A percentile compares a stretch with the other conserved stretches of the same genome.
phyloP scores from a whole-genome alignment of 2,113 vertebrate genomes.

The Muntiacus reevesi region DNA sequence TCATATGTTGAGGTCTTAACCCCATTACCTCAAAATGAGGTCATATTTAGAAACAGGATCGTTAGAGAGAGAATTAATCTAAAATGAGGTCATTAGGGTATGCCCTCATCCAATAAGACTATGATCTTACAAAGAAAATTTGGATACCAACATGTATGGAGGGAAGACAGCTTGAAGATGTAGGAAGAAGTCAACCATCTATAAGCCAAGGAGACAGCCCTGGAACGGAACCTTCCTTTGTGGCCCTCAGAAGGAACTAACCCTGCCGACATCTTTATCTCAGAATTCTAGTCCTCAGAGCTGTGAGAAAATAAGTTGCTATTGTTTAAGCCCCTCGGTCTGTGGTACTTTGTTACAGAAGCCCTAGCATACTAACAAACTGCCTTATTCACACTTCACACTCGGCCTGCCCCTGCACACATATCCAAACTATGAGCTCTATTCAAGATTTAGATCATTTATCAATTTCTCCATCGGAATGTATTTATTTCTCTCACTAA shows the following conservation, averaged over 20 bases:
- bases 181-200: neutral
- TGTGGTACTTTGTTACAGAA: neutral
- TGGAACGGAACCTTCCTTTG: neutral
- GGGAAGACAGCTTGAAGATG: neutral
- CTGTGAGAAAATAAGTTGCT: neutral
- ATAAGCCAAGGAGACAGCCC: neutral
- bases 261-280: fast-evolving
- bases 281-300: neutral
- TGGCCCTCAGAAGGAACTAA: neutral
- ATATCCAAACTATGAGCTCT: neutral
- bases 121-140: neutral
- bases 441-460: neutral
- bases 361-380: neutral
- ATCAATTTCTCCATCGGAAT: neutral
- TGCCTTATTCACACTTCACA: neutral
- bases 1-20: neutral
- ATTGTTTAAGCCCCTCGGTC: fast-evolving
- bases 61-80: neutral
- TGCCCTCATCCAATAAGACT: neutral
- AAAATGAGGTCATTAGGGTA: neutral
- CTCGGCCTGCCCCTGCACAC: neutral
- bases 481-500: neutral
- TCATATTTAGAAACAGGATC: neutral
- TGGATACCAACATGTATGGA: neutral
- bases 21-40: neutral